These are phyloP conservation scores for Notodonta ziczac DNA, from an alignment of 2,888 invertebrate genomes.

Conservation along the genomic window DNA sequence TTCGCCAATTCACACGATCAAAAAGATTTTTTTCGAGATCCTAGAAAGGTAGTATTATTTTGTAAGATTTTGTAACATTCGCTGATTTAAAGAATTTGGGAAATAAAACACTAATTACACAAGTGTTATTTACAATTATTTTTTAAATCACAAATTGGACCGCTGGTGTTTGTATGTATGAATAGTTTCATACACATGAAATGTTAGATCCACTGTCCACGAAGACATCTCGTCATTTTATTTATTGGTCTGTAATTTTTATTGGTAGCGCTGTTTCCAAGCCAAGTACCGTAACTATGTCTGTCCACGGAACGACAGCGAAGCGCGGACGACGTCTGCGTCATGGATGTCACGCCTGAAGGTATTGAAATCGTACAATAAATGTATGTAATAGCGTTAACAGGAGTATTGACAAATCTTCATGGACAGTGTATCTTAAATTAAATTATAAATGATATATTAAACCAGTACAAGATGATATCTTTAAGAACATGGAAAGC, in stretches of 20 bases:
- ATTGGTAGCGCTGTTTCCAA: too few species aligned
- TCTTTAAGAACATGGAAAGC: background rate
- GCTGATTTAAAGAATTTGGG: background rate
- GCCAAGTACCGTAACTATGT: too few species aligned
- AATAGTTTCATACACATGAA: background rate
- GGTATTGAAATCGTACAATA: too few species aligned
- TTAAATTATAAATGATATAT: background rate
- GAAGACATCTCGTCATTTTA: too few species aligned
- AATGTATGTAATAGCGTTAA: too few species aligned
- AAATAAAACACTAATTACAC: background rate
- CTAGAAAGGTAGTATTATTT: background rate
- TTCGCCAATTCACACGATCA: conserved; percentile 3
- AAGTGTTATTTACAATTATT: background rate
- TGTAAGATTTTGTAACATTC: background rate
- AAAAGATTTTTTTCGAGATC: conserved; percentile 10
- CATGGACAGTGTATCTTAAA: background rate
- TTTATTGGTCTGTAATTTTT: too few species aligned
- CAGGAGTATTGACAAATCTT: too few species aligned
- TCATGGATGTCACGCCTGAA: too few species aligned
- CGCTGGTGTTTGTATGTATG: background rate
- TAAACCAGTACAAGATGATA: background rate
- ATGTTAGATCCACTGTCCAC: background rate
- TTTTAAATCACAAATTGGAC: background rate
- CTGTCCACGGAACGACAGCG: too few species aligned
- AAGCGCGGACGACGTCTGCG: too few species aligned